Conservation (phyloP, 1,140 invertebrate species). For the Adelges cooleyi region DNA sequence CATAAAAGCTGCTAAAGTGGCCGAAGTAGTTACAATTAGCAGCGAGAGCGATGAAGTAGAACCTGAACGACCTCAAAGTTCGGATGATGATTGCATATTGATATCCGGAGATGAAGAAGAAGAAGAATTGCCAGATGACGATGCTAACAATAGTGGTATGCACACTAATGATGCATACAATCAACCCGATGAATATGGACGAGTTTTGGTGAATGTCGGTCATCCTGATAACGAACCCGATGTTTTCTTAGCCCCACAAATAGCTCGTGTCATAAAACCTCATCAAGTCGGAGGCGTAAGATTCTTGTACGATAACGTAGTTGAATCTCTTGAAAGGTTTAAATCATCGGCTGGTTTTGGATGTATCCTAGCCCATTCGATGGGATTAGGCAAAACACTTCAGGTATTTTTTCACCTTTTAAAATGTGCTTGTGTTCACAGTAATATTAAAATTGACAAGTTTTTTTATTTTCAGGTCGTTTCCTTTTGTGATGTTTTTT, state of each 20-base stretch:
- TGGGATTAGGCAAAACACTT: conserved; percentile 98
- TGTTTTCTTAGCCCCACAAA: conserved; percentile 85
- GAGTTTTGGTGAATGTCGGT: conserved; percentile 91
- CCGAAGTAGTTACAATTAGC: conserved; percentile 18
- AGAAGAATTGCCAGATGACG: conserved; percentile 47
- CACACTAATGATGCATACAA: conserved; percentile 88
- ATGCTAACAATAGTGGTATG: conserved; percentile 57
- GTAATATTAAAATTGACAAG: conserved; percentile 3
- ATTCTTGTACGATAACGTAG: conserved; percentile 92
- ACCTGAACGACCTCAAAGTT: conserved; percentile 26
- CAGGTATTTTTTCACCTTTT: conserved; percentile 47
- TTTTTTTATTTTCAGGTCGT: conserved; percentile 49
- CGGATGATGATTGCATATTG: conserved; percentile 69
- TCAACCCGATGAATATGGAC: conserved; percentile 77
- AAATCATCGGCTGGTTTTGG: conserved; percentile 88
- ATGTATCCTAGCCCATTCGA: conserved; percentile 95
- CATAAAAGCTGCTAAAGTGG: conserved; percentile 28
- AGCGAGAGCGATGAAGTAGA: conserved; percentile 23
- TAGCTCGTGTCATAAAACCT: conserved; percentile 85
- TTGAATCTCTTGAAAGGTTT: conserved; percentile 79
- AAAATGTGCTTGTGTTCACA: background rate
- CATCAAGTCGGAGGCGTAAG: conserved; percentile 92
- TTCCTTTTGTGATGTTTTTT: conserved; percentile 91
- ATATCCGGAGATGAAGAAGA: conserved; percentile 50
- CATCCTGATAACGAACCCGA: conserved; percentile 86